Base-by-base conservation (phyloP, 1,140 invertebrate genomes). In the Cecropterus lyciades region DNA sequence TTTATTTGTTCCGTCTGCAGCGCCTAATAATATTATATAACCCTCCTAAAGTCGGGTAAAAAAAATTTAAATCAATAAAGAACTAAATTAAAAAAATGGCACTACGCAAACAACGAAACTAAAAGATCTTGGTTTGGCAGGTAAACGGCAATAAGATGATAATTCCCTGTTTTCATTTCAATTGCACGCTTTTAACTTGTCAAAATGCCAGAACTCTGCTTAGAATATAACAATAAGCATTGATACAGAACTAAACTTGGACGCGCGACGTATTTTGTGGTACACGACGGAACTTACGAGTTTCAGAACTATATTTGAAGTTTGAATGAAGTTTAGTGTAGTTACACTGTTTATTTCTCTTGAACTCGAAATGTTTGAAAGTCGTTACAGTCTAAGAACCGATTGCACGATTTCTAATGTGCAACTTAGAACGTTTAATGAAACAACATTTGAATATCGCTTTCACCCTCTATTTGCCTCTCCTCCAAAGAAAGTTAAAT, bases 151-250 rank as follows among this genome's bases (percentile, higher is more conserved):
- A 46, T 46, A 46, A 59, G 55, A 59, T 46, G 7, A 30, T 59
- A 59, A 59, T 59, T 46, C 45, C 15, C 42, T 59, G 11, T 46
- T 59, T 59, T 33, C 55, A 59, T 30, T 59, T 10, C 42, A 59
- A 15, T 59, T 27, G 20, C 17, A 42, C 46, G 24, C 30, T 30
- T 8, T n/a, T 40, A 13, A 46, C 42, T 59, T 59, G 55, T 59
- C 55, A 59, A 30, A 30, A 13, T 59, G 55, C 55, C 55, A 59
- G 20, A 17, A 37, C 37, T 24, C 14, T 33, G 55, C 55, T 57
- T 45, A 56, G 53, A 56, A 56, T 51, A 20, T 51, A 51, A 51
- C 48, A 51, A 27, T 51, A 51, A n/a, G 48, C 48, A 14, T 13
- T 27, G 48, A 7, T 10, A 33, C 48, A 27, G 13, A n/a, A 51